These are phyloP conservation scores for Benthosema pterotum DNA, from an alignment of 2,797 vertebrate species.

Conservation along the genomic window DNA sequence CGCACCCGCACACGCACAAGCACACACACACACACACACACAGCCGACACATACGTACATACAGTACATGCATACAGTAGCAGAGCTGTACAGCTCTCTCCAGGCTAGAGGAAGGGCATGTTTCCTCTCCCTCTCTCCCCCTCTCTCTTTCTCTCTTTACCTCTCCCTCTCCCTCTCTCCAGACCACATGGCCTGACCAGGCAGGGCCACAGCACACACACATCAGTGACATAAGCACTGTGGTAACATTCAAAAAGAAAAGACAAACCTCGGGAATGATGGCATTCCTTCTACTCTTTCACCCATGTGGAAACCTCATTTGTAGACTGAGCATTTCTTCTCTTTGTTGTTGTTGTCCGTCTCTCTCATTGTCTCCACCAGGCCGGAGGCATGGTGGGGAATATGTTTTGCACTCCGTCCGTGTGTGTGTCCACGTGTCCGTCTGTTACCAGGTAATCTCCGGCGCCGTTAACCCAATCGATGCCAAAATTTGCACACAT, in stretches of 20 bases:
- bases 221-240: constrained; percentile 74
- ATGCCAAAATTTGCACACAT: too few relatives aligned
- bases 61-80: constrained; percentile 59
- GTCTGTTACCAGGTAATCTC: too few relatives aligned
- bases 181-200: constrained; percentile 67
- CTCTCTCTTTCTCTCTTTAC: too few relatives aligned
- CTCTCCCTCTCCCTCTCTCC: constrained; percentile 34
- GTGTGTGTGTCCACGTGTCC: too few relatives aligned
- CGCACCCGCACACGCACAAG: constrained; percentile 13
- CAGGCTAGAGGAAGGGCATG: constrained; percentile 45
- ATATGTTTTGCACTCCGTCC: too few relatives aligned
- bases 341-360: too few relatives aligned
- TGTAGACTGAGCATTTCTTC: constrained; percentile 4
- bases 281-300: constrained; percentile 54
- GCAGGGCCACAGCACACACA: constrained; percentile 49
- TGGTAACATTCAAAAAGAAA: constrained; percentile 65
- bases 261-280: constrained; percentile 59
- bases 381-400: too few relatives aligned
- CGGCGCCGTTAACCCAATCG: too few relatives aligned
- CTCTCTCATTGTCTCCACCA: too few relatives aligned
- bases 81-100: constrained; percentile 60
- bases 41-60: constrained; percentile 40
- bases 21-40: constrained; percentile 38
- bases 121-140: constrained; percentile 26
- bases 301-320: constrained; percentile 71